These are phyloP conservation scores for Abrostola tripartita DNA, from an alignment of 2,888 invertebrate genomes.

Conservation along the genomic window DNA sequence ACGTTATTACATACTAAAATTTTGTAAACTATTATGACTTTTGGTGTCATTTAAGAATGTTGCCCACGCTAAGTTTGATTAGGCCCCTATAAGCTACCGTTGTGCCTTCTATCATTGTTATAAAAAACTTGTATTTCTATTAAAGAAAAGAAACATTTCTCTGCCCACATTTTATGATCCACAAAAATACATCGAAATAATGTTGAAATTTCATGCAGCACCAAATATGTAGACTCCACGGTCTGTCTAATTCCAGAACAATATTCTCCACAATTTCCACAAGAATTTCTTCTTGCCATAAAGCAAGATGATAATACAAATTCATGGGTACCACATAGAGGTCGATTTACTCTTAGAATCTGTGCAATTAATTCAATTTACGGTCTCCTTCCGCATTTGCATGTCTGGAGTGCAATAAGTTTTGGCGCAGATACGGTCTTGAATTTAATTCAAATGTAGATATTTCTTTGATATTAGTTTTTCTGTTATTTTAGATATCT, in stretches of 20 bases:
- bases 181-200: no score
- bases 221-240: no score
- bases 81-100: no score
- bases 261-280: conserved; percentile 15
- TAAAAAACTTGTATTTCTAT: no score
- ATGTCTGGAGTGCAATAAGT: conserved; percentile 61
- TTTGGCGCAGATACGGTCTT: conserved; percentile 31
- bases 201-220: no score
- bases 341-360: conserved; percentile 65
- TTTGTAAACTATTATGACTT: no score
- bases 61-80: no score
- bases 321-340: conserved; percentile 61
- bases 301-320: conserved; percentile 57
- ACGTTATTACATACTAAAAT: no score
- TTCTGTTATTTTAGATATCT: neutral
- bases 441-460: conserved; percentile 33
- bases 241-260: neutral
- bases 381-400: conserved; percentile 64
- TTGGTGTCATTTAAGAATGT: no score
- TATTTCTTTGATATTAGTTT: conserved; percentile 26
- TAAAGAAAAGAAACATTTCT: no score
- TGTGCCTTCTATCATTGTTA: no score
- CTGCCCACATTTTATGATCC: no score
- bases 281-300: conserved; percentile 37
- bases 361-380: conserved; percentile 70